Evolutionary conservation across 1,140 invertebrate genomes (phyloP), one percentile per base, ranked within the genome.

Genomic region (Halotydeus destructor): DNA sequence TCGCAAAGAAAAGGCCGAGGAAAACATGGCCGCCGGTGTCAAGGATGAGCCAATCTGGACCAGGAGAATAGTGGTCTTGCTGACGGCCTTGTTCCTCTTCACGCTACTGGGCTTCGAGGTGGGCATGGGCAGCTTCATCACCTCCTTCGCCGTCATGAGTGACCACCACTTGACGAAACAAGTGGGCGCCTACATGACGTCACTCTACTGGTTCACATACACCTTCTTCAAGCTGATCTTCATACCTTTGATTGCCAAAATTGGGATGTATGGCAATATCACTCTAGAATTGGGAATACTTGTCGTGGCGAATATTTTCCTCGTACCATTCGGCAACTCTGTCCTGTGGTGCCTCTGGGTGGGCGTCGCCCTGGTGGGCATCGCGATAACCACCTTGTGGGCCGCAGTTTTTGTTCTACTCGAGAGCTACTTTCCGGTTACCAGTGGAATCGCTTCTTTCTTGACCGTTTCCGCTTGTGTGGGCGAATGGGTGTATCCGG

Each of bases 201-300:
- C 64, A n/a, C 45, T 65, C 9, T 68, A 64, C 42, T 68, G 65
- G 65, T 63, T 62, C 2, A 56, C 59, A 3, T 56, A 66, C 24
- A 63, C 65, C 18, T 49, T 59, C 18, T 57, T 55, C 37, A 55
- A 48, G 30, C 58, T 58, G 22, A 50, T 50, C 11, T 53, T 48
- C n/a, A 64, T 64, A 58, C 48, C 62, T 30, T 42, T 57, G 11
- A 34, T 57, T 41, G 55, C 63, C 50, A 50, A 61, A 44, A 22
- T 56, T 22, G 31, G 61, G 8, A 53, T 57, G 36, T n/a, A n/a
- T n/a, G n/a, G n/a, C n/a, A n/a, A n/a, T n/a, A n/a, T n/a, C n/a
- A n/a, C n/a, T n/a, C n/a, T n/a, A n/a, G n/a, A n/a, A n/a, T n/a
- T 37, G 22, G 5, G 22, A 1, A 21, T 37, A 16, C 14, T 37